Conservation (phyloP, 2,113 vertebrate genomes). For the Sus scrofa region T2T-Sscrofa CM000819.6:31165501-31166000, state of each 20-base stretch:
- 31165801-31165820: constrained; percentile 14
- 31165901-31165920: not conserved
- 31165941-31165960: not conserved
- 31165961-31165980: not conserved
- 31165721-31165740: constrained; percentile 7
- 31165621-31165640: constrained; percentile 41
- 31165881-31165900: not conserved
- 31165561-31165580: constrained; percentile 76
- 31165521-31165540: constrained; percentile 99
- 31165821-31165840: constrained; percentile 13
- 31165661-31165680: constrained; percentile 34
- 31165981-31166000: not conserved
- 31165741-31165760: constrained; percentile 46
- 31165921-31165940: not conserved
- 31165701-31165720: not conserved
- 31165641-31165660: constrained; percentile 40
- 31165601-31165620: not conserved
- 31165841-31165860: not conserved
- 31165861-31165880: not conserved
- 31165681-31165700: constrained; percentile 55
- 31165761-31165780: not conserved
- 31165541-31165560: constrained; percentile 97
- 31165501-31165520: constrained; percentile 96
- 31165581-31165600: constrained; percentile 5
- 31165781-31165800: not conserved